Base-by-base conservation (phyloP, 2,797 vertebrate genomes). In the Rallus crepitans region DNA sequence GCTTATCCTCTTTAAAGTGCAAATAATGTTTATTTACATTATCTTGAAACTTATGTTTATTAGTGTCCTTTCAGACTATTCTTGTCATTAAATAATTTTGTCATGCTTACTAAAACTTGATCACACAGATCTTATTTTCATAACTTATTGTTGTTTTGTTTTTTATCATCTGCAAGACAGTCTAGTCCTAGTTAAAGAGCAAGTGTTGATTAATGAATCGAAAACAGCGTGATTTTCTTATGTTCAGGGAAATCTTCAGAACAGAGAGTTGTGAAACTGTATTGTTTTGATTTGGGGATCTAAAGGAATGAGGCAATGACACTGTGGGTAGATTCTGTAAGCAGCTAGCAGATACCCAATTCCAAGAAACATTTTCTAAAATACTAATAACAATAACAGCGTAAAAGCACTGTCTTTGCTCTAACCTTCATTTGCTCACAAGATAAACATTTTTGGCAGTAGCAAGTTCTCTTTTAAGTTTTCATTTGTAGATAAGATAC, bases 171-270 rank as follows among this genome's bases (percentile, higher is more conserved):
- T 83, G 20, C 42, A 71, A 70, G 89, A 63, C 28, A 86, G 45
- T 27, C 47, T 56, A 85, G 30, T 88, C 87, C 77, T 88, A 90
- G 66, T 76, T 93, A 86, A 73, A 88, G 47, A 84, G 52, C 12
- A 73, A 59, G 42, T 78, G 73, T 81, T 90, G 69, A 91, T 93
- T 80, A 95, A 94, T 90, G 79, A 80, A 95, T 81, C 71, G 93
- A 95, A 84, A 56, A 31, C 42, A 87, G 66, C 72, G 79, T 88
- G 68, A 63, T 91, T 94, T 94, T 96, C 79, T 93, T 87, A 77
- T 45, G 50, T 87, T 90, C 45, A 78, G 52, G 75, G 76, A 96
- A 86, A 79, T 83, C 71, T 88, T 92, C 78, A 93, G 87, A 95
- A 86, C 18, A 79, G 56, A 25, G 72, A 55, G 40, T 82, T 90